phyloP scores from a whole-genome alignment of 2,113 vertebrate species.

The Callionymus lyra region DNA sequence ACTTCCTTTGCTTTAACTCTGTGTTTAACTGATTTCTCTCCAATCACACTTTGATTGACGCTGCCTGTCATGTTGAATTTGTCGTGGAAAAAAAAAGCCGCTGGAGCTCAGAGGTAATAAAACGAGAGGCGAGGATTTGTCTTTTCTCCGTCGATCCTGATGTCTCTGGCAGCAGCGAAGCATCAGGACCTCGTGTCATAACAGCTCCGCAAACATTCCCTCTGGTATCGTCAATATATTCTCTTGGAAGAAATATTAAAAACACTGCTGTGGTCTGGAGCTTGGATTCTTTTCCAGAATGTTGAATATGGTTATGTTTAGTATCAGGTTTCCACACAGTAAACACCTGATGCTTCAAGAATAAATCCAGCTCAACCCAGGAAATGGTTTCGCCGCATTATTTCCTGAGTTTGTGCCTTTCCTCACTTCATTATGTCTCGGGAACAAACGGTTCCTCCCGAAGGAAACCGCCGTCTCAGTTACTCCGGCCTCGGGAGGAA shows the following conservation, averaged over 20 bases:
- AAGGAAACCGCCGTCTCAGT: constrained; percentile 33
- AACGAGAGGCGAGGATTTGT: background rate
- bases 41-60: too few relatives aligned
- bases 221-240: constrained; percentile 17
- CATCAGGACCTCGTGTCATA: constrained; percentile 11
- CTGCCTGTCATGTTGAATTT: too few relatives aligned
- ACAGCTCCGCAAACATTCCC: constrained; percentile 15
- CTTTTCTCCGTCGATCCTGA: constrained; percentile 1
- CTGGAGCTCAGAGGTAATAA: too few relatives aligned
- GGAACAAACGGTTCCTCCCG: constrained; percentile 32
- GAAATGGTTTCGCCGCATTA: constrained; percentile 36
- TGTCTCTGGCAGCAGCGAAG: constrained; percentile 15
- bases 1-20: too few relatives aligned
- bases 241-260: constrained; percentile 7
- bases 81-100: too few relatives aligned
- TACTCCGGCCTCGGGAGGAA: constrained; percentile 32
- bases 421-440: constrained; percentile 34
- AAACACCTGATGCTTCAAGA: background rate
- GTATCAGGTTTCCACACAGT: constrained; percentile 1
- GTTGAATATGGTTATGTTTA: too few relatives aligned
- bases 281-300: too few relatives aligned
- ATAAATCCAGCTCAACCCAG: constrained; percentile 24
- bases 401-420: constrained; percentile 30
- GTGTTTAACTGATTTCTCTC: too few relatives aligned
- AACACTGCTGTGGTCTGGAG: background rate